A percentile compares a stretch with the other conserved stretches of the same genome.
Conservation (phyloP, 2,888 invertebrate species). For the Myopa tessellatipennis region DNA sequence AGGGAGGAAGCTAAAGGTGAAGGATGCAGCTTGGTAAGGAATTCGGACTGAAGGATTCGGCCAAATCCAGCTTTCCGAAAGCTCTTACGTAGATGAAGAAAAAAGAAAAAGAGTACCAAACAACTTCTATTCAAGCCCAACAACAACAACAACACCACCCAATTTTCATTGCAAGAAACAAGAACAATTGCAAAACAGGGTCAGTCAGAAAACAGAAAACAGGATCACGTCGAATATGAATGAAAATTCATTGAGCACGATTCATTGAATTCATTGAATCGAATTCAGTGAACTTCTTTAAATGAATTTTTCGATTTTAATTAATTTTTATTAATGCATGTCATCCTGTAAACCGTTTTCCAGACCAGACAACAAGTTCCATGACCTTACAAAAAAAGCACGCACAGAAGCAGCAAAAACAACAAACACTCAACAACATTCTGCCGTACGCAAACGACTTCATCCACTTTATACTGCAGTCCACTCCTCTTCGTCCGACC, state of each 20-base stretch:
- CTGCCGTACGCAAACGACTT: background rate
- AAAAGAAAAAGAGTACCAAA: background rate
- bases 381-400: conserved; percentile 62
- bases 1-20: background rate
- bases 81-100: background rate
- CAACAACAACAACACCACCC: conserved; percentile 36
- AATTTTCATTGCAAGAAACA: conserved; percentile 12
- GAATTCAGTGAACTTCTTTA: too few species aligned
- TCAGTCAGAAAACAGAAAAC: too few species aligned
- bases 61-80: conserved; percentile 1
- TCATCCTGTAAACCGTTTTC: conserved; percentile 29
- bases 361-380: conserved; percentile 57
- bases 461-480: conserved; percentile 41
- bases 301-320: background rate
- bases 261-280: background rate
- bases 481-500: background rate
- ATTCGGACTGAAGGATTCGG: background rate
- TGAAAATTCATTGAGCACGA: background rate
- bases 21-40: too few species aligned
- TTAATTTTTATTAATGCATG: conserved; percentile 27
- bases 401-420: conserved; percentile 27
- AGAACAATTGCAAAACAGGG: background rate
- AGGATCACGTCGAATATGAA: too few species aligned
- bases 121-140: conserved; percentile 15
- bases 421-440: conserved; percentile 7